Base-by-base conservation (phyloP, 2,113 vertebrate species). In the Pedionomus torquatus region DNA sequence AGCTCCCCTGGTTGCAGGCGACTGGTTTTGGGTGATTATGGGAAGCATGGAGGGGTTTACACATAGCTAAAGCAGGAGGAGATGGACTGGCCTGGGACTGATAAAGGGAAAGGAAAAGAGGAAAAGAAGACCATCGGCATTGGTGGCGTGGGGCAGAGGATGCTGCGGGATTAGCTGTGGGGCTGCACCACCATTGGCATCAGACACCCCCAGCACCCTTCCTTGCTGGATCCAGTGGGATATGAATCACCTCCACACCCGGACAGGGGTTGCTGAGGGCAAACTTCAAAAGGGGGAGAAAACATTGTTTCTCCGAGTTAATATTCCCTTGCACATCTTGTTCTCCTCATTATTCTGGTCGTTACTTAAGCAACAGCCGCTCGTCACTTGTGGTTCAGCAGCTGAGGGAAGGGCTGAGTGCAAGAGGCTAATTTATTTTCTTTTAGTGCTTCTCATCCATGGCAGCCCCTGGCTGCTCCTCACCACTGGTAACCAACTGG, bases 371-470 rank as follows among this genome's bases (percentile, higher is more conserved):
- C 91, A 93, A 83, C 90, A 90, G 90, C 94, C 90, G 17, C 94
- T 94, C 31, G 10, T 93, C 96, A 95, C 86, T 94, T 43, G 71
- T 80, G 88, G 79, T 19, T 88, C 46, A 11, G 64, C 52, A 61
- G 68, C 87, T 9, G 57, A 82, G 95, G 92, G 93, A 80, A 83
- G 89, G 92, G 89, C 89, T 93, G 93, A 96, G 95, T 83, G 94
- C 96, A 95, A 97, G 89, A 96, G 89, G 95, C 86, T 96, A 95
- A 96, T 97, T 94, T 92, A 95, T 97, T 96, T 96, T 92, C 95
- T 94, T 94, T 95, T 92, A 95, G 93, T 84, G 93, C 94, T 95
- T 81, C 86, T 95, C 89, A 93, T 94, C 93, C 83, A 49, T 89
- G 94, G 93, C 94, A 95, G 95, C 94, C 93, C 89, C 94, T 84